Conservation (phyloP, 2,888 invertebrate species). For the Acleris holmiana region DNA sequence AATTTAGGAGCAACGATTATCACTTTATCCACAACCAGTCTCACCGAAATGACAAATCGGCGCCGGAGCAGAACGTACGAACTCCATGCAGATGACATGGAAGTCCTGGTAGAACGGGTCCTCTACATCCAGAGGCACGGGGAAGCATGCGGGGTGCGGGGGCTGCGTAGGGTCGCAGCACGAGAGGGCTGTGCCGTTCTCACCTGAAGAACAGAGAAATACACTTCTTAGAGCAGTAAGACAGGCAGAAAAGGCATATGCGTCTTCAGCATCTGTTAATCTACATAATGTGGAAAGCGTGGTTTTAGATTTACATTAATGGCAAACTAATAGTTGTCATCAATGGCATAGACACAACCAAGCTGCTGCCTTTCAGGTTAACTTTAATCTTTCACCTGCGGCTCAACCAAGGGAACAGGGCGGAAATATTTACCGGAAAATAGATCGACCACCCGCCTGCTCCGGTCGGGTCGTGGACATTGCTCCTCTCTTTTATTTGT, state of each 20-base stretch:
- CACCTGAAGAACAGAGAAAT: conserved; percentile 60
- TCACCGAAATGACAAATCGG: conserved; percentile 89
- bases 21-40: conserved; percentile 23
- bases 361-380: no score
- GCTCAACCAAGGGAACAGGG: no score
- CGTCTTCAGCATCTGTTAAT: background rate
- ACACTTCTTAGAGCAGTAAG: background rate
- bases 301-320: no score
- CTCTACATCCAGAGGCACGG: conserved; percentile 86
- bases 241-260: background rate
- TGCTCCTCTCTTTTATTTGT: no score
- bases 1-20: no score
- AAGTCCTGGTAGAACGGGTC: conserved; percentile 89
- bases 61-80: conserved; percentile 92
- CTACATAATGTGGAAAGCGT: background rate
- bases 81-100: conserved; percentile 92
- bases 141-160: conserved; percentile 91
- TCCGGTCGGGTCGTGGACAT: no score
- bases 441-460: no score
- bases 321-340: no score
- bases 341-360: no score
- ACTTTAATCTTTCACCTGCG: no score
- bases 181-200: conserved; percentile 88
- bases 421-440: no score
- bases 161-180: conserved; percentile 84